Conservation (phyloP, 2,888 invertebrate species). For the Pycnomerus fuliginosus region DNA sequence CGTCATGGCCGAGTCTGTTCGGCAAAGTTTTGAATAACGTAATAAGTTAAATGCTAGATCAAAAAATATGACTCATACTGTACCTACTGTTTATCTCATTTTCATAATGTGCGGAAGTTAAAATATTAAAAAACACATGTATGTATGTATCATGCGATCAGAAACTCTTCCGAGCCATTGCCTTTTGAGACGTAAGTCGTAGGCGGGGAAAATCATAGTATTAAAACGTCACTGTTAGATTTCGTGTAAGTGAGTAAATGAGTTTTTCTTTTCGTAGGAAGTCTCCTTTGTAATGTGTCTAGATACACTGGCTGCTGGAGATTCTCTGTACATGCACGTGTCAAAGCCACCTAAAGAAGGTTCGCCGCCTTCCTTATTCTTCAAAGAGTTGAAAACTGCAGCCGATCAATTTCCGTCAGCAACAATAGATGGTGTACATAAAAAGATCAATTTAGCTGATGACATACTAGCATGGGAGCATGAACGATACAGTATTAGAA, state of each 20-base stretch:
- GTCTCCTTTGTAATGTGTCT: slow-evolving; percentile 88
- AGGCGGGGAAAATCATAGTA: too few species aligned
- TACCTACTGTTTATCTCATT: too few species aligned
- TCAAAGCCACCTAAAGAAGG: slow-evolving; percentile 93
- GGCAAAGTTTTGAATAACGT: too few species aligned
- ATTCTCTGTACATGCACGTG: slow-evolving; percentile 82
- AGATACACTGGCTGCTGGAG: slow-evolving; percentile 72
- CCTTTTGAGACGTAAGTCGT: too few species aligned
- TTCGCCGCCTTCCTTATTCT: slow-evolving; percentile 68
- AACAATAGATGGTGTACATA: slow-evolving; percentile 74
- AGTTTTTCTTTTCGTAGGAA: slow-evolving; percentile 65
- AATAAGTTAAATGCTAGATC: too few species aligned
- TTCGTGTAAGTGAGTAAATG: slow-evolving; percentile 1
- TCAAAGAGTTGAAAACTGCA: slow-evolving; percentile 62
- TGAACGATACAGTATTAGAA: slow-evolving; percentile 89
- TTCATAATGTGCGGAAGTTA: too few species aligned
- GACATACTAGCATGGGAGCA: slow-evolving; percentile 95
- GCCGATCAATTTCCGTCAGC: slow-evolving; percentile 53
- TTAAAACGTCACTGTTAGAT: too few species aligned
- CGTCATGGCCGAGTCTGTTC: too few species aligned
- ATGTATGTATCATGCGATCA: too few species aligned
- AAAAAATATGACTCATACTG: too few species aligned
- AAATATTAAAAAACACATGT: too few species aligned
- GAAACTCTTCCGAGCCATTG: too few species aligned
- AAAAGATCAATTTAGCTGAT: slow-evolving; percentile 96